A percentile compares a stretch with the other conserved stretches of the same genome.
Conservation (phyloP, 2,797 vertebrate species). For the Tokudaia tokunoshimensis region DNA sequence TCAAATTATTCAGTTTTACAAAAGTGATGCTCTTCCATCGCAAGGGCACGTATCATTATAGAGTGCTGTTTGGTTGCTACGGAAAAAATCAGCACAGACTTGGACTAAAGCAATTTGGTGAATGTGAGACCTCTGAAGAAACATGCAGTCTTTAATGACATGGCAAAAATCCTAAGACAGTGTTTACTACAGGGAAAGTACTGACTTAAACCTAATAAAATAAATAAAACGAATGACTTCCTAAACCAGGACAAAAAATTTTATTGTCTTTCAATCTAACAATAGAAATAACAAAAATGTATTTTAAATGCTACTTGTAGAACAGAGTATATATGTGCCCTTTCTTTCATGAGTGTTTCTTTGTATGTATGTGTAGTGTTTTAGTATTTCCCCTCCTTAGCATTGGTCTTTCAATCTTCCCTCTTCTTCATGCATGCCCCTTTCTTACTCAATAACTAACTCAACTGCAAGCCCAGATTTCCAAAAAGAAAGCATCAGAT, state of each 20-base stretch:
- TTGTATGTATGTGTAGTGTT: neutral
- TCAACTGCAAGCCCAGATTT: conserved; percentile 26
- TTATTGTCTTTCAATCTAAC: conserved; percentile 29
- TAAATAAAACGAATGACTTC: conserved; percentile 44
- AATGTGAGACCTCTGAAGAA: conserved; percentile 83
- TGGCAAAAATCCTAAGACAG: conserved; percentile 24
- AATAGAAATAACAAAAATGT: conserved; percentile 5
- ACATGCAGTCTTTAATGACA: conserved; percentile 78
- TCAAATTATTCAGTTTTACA: conserved; percentile 51
- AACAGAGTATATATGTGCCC: neutral
- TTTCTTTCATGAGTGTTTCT: neutral
- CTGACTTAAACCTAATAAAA: conserved; percentile 38
- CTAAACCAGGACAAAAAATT: conserved; percentile 56
- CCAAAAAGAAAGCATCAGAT: conserved; percentile 44
- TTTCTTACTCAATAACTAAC: conserved; percentile 17
- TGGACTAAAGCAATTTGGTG: conserved; percentile 82
- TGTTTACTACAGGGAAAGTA: conserved; percentile 41
- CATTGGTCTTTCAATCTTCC: neutral
- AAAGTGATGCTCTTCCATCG: conserved; percentile 63
- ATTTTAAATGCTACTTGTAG: neutral
- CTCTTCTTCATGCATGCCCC: neutral
- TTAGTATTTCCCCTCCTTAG: neutral
- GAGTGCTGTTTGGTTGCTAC: conserved; percentile 75
- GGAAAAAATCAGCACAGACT: conserved; percentile 78
- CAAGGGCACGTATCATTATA: conserved; percentile 48